Base-by-base conservation (phyloP, 2,113 vertebrate genomes). In the Scatophagus argus region DNA sequence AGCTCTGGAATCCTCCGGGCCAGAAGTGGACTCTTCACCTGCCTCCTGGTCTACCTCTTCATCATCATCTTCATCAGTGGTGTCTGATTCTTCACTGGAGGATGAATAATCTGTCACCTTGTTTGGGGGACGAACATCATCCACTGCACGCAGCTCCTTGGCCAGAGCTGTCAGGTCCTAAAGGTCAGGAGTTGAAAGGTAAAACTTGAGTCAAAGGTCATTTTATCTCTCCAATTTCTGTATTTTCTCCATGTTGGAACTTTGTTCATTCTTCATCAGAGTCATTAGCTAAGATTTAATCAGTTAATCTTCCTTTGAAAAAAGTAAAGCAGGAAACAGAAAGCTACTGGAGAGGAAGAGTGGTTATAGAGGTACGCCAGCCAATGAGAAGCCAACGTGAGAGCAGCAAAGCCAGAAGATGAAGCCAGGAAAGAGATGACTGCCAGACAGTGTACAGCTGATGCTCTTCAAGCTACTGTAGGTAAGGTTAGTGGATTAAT, bases 101-200 rank as follows among this genome's bases (percentile, higher is more conserved):
- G 98, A 99, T 0, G 98, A 99, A 82, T 99, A 99, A 82, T 99
- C 98, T 0, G 98, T 99, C 75, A 98, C 98, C 91, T 99, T 99
- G 88, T 99, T 97, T 0, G 95, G 96, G 0, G 97, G 98, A 23
- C 97, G 94, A 34, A 98, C 96, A 11, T 99, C 98, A 19, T 99
- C 98, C 62, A 97, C 97, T 0, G 98, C 98, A 43, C 98, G 95
- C 43, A 99, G 94, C 78, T 99, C 98, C 88, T 98, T 98, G 46
- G 98, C 98, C 91, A 99, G 83, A 2, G 97, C 97, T 8, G 98
- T 98, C 88, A 99, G 93, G 90, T 99, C 97, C 98, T 99, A 67
- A n/a, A 61, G 51, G 51, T 52, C 14, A 73, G 38, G n/a, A 56
- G 47, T 31, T 32, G 4, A 74, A 16, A 60, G 23, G 68, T 38